Conservation (phyloP, 2,888 invertebrate species). For the Ichneumoninae sp. region DNA sequence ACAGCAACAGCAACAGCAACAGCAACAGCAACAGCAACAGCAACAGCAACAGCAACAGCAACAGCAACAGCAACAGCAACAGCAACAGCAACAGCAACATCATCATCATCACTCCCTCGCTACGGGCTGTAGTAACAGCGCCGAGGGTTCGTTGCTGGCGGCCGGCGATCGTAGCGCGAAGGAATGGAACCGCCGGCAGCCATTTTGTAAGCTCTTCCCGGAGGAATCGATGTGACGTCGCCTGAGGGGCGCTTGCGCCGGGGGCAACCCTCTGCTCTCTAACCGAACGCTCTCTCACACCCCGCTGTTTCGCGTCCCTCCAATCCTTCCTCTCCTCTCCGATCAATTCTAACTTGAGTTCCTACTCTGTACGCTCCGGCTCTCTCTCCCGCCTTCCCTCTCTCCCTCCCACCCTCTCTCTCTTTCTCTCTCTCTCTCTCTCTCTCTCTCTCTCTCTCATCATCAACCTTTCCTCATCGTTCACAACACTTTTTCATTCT, state of each 20-base stretch:
- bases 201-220: constrained; percentile 84
- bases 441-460: constrained; percentile 23
- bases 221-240: constrained; percentile 84
- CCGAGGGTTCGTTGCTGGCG: constrained; percentile 62
- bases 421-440: constrained; percentile 25
- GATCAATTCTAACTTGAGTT: constrained; percentile 75
- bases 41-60: neutral
- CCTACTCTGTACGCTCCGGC: constrained; percentile 58
- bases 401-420: constrained; percentile 26
- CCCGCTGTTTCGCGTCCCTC: constrained; percentile 45
- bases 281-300: constrained; percentile 72
- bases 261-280: constrained; percentile 78
- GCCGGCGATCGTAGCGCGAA: constrained; percentile 69
- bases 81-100: neutral
- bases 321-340: constrained; percentile 76
- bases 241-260: constrained; percentile 84
- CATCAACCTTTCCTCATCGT: constrained; percentile 44
- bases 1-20: constrained; percentile 5
- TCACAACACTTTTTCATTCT: constrained; percentile 35
- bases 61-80: neutral
- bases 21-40: too few relatives aligned
- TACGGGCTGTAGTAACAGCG: constrained; percentile 72
- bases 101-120: constrained; percentile 58
- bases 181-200: constrained; percentile 83
- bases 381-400: constrained; percentile 65